Base-by-base conservation (phyloP, 2,113 vertebrate species). In the Mormyrus lacerda region DNA sequence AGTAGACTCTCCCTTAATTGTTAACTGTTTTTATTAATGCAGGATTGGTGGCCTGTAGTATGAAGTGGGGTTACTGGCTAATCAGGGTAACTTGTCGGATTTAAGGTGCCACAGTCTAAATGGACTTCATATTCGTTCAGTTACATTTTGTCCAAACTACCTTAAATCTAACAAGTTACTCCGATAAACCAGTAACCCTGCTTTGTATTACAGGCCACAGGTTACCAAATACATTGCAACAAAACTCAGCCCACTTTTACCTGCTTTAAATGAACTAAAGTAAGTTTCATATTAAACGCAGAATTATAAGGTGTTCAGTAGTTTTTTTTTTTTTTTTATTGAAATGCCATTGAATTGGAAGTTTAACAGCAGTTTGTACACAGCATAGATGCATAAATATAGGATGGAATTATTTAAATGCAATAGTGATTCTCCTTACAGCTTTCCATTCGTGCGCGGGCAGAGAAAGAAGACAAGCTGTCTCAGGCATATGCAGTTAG, bases 401-500 rank as follows among this genome's bases (percentile, higher is more conserved):
- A 61, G 24, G 9, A n/a, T 50, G n/a, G 11, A n/a, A 9, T 50
- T 50, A 27, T 58, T 39, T 87, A 31, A 39, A 17, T 53, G 3
- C 8, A 15, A 35, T 50, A 8, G n/a, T 17, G 5, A 10, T 15
- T 21, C 42, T 91, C 4, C 90, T 79, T 42, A 19, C 95, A 99
- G 98, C 98, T 99, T 92, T 98, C 98, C 96, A 99, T 96, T 96
- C 97, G 98, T 95, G 98, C 98, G n/a, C 97, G 97, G 94, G 96
- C 96, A 90, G 98, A 99, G 97, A 99, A 98, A 94, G 98, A 99
- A 93, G 98, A 99, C 96, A 99, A 99, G 95, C 95, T 99, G 96
- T 99, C 98, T 97, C 98, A 99, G 97, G 98, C 98, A 84, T 99
- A 99, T 95, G 98, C 98, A 96, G 98, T 99, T 96, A 99, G 98